phyloP scores from a whole-genome alignment of 2,113 vertebrate genomes.

The Alexandromys fortis region DNA sequence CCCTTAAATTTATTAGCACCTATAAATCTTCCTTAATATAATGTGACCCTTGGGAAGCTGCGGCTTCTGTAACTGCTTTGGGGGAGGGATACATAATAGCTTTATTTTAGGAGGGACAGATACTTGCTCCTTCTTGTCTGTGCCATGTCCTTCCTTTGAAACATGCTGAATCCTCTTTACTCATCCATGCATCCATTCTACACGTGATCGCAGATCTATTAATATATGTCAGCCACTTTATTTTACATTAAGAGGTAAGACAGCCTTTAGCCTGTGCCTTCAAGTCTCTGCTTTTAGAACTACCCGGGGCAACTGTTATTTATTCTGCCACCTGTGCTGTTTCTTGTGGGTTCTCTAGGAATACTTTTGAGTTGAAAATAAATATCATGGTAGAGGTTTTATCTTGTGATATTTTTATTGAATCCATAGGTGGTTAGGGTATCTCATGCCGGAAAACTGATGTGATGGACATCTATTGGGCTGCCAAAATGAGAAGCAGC shows the following conservation, averaged over 20 bases:
- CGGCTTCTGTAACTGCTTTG: not conserved
- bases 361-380: constrained; percentile 18
- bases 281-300: not conserved
- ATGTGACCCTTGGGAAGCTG: constrained; percentile 49
- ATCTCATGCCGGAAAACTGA: not conserved
- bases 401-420: not conserved
- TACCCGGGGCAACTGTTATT: not conserved
- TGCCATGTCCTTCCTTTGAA: not conserved
- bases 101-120: constrained; percentile 44
- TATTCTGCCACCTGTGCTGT: not conserved
- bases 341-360: not conserved
- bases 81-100: constrained; percentile 10
- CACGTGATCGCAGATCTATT: constrained; percentile 12
- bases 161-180: not conserved
- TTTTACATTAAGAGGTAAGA: not conserved
- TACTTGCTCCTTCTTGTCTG: not conserved
- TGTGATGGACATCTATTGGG: not conserved
- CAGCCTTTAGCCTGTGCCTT: not conserved
- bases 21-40: constrained; percentile 60
- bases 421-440: not conserved
- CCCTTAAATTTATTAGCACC: constrained; percentile 63
- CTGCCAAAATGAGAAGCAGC: not conserved
- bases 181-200: constrained; percentile 18
- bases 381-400: not conserved
- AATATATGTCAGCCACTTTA: not conserved